A percentile compares a stretch with the other conserved stretches of the same genome.
Conservation (phyloP, 2,113 vertebrate genomes). For the Pardalotus punctatus region DNA sequence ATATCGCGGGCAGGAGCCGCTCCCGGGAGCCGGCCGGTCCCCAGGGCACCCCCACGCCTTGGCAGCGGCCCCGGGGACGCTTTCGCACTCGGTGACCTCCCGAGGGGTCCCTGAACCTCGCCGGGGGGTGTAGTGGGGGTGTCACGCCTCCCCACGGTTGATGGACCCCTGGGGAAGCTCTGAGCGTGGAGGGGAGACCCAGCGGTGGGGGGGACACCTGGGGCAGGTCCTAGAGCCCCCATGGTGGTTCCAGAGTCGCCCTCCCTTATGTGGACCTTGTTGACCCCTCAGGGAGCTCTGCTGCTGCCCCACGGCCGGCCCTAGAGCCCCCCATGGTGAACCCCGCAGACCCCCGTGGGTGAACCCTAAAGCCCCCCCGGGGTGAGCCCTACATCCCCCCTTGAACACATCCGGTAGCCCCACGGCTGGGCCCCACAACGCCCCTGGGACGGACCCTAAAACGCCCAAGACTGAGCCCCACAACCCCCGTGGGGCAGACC, state of each 20-base stretch:
- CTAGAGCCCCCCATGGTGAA: neutral
- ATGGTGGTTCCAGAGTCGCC: neutral
- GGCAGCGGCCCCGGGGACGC: neutral
- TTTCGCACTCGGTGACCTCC: accelerated
- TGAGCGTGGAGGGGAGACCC: accelerated
- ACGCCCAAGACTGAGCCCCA: neutral
- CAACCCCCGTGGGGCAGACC: accelerated
- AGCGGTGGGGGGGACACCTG: neutral
- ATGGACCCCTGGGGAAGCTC: accelerated
- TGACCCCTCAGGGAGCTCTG: neutral
- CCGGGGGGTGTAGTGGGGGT: accelerated
- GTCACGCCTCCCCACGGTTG: neutral
- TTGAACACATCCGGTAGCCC: neutral
- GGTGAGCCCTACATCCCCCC: neutral
- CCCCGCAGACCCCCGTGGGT: neutral
- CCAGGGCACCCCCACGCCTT: neutral
- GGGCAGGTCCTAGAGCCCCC: neutral
- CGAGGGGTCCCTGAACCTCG: neutral
- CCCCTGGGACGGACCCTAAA: accelerated
- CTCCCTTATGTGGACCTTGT: no score
- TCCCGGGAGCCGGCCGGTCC: neutral
- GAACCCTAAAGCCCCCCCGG: accelerated
- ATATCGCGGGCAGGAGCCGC: neutral
- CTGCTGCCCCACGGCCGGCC: neutral
- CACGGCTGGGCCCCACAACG: accelerated